phyloP scores from a whole-genome alignment of 2,888 invertebrate species.

The Ctenicera cuprea region DNA sequence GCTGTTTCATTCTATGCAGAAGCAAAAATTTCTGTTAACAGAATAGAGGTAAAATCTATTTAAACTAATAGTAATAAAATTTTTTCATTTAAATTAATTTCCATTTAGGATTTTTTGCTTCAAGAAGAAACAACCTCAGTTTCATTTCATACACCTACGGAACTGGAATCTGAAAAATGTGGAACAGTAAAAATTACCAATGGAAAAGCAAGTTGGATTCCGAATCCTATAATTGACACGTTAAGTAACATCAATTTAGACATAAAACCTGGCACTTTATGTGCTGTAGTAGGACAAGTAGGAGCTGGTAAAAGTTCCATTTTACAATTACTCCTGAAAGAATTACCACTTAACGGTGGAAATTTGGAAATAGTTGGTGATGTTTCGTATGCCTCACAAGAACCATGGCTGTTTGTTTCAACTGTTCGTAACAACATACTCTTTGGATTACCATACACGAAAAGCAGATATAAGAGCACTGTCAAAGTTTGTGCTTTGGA shows the following conservation, averaged over 20 bases:
- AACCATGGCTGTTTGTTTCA: constrained; percentile 86
- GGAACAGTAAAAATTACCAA: constrained; percentile 55
- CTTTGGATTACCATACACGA: constrained; percentile 81
- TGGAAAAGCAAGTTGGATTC: constrained; percentile 64
- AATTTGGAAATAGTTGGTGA: constrained; percentile 78
- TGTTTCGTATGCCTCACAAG: constrained; percentile 85
- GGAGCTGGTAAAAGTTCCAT: constrained; percentile 83
- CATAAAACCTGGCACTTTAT: constrained; percentile 73
- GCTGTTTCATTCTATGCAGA: constrained; percentile 79
- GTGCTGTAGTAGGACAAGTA: constrained; percentile 78
- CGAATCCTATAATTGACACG: constrained; percentile 70
- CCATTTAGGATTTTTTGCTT: constrained; percentile 35
- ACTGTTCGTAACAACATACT: constrained; percentile 86
- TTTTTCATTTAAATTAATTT: constrained; percentile 2
- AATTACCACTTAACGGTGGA: constrained; percentile 79
- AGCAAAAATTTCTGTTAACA: constrained; percentile 77
- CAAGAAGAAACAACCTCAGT: constrained; percentile 39
- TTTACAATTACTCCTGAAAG: constrained; percentile 82
- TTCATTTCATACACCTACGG: not conserved
- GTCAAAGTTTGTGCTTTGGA: constrained; percentile 79
- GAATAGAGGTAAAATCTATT: constrained; percentile 75
- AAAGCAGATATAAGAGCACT: constrained; percentile 72
- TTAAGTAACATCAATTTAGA: constrained; percentile 73
- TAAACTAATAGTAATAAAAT: not conserved
- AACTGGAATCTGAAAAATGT: constrained; percentile 31